Evolutionary conservation across 1,140 invertebrate genomes (phyloP), one percentile per base, ranked within the genome.

Genomic region (Philopotamus ludificatus): DNA sequence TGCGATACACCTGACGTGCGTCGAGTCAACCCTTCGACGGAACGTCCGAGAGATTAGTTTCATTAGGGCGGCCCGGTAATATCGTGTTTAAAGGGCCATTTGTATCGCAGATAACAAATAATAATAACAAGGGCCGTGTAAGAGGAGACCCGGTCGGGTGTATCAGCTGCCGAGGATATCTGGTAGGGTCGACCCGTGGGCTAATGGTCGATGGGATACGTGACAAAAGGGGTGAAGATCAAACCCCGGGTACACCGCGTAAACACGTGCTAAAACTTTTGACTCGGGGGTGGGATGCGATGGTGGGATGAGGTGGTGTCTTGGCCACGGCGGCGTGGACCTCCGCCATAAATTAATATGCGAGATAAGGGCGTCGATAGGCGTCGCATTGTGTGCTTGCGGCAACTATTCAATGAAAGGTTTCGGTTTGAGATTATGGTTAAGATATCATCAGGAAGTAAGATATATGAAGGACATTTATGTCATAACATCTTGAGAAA

Each of bases 31-130:
- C 61, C 61, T 49, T 63, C 23, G 61, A 21, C 26, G 18, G 61
- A n/a, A 22, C 3, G n/a, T 4, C 28, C 23, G 44, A 55, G 45
- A 66, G 65, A 66, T 66, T 66, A 66, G 65, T 66, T 60, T 66
- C 65, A 62, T 66, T 66, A 61, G 65, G 65, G 55, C 28, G 39
- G 53, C 47, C 10, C 55, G 15, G 58, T 61, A 50, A 62, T 62
- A 44, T 58, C 60, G 59, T 62, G 65, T 57, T 66, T 66, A 61
- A 62, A 41, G 65, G 50, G 63, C 22, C 57, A 49, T 42, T 60
- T 50, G 55, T 51, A 51, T 63, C 49, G 42, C 55, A 58, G 55
- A 58, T 58, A 58, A 44, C 55, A 54, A 10, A 2, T 7, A 20
- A 54, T 54, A 54, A 54, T 23, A 54, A 54, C 22, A 54, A 54